These are phyloP conservation scores for Urocolius indicus DNA, from an alignment of 2,113 vertebrate species.

Conservation along the genomic window DNA sequence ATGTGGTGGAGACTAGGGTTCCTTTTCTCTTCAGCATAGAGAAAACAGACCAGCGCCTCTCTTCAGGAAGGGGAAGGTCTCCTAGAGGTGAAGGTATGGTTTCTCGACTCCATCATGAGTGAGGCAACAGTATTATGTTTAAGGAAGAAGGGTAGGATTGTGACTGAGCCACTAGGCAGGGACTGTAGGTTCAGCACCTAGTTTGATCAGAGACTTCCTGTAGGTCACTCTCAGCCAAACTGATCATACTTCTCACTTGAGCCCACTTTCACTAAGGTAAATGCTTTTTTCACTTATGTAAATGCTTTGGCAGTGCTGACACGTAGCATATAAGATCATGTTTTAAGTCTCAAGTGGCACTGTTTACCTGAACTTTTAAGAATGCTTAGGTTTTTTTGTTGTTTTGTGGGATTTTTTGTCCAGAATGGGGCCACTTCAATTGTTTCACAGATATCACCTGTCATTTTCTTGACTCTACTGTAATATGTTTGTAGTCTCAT, in stretches of 20 bases:
- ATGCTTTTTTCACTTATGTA: too few relatives aligned
- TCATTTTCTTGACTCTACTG: not conserved
- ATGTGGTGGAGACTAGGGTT: not conserved
- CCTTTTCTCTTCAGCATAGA: not conserved
- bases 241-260: not conserved
- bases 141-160: not conserved
- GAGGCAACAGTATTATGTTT: not conserved
- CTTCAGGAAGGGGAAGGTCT: not conserved
- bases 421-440: not conserved
- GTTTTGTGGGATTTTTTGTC: too few relatives aligned
- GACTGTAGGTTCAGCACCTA: not conserved
- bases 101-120: not conserved
- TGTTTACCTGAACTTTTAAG: not conserved
- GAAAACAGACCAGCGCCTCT: not conserved
- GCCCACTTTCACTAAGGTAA: not conserved
- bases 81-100: not conserved
- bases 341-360: not conserved
- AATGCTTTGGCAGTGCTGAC: not conserved
- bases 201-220: slow-evolving; percentile 19
- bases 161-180: not conserved
- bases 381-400: not conserved
- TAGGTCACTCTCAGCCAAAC: not conserved
- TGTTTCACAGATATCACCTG: not conserved
- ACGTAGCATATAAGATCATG: not conserved
- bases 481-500: not conserved